A percentile compares a stretch with the other conserved stretches of the same genome.
Conservation (phyloP, 2,797 vertebrate species). For the Alca torda region DNA sequence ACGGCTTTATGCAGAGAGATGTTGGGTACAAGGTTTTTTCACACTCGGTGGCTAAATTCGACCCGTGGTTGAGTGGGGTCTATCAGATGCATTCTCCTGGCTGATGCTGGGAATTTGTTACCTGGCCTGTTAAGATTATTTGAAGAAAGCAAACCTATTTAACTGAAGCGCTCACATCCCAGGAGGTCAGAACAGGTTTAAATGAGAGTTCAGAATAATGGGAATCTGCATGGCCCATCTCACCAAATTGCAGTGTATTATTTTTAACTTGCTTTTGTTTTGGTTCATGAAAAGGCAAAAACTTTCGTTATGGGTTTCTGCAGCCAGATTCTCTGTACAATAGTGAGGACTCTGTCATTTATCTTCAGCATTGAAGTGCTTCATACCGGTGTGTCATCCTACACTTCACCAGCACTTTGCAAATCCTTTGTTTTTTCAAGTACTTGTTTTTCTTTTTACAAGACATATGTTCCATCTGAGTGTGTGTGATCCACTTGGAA, state of each 20-base stretch:
- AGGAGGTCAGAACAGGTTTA: not conserved
- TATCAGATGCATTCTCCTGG: not conserved
- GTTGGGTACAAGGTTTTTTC: not conserved
- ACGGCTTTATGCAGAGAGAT: not conserved
- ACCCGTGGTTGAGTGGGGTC: not conserved
- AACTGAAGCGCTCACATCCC: not conserved
- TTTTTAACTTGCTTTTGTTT: not conserved
- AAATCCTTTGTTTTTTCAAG: not conserved
- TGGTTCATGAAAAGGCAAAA: not conserved
- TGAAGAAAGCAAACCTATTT: not conserved
- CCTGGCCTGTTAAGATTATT: not conserved
- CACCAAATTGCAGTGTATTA: not conserved
- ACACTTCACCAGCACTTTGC: not conserved
- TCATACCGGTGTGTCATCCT: not conserved
- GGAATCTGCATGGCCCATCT: not conserved
- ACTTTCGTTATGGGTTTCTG: not conserved
- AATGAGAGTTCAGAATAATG: not conserved
- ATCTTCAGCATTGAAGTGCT: not conserved
- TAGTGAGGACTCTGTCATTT: not conserved
- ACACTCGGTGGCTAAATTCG: not conserved
- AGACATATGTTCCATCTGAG: not conserved
- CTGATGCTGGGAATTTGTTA: not conserved
- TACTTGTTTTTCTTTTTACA: not conserved
- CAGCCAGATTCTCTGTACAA: not conserved
- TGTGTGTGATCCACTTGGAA: not conserved